Conservation (phyloP, 2,797 vertebrate species). For the Sebastes glaucus region DNA sequence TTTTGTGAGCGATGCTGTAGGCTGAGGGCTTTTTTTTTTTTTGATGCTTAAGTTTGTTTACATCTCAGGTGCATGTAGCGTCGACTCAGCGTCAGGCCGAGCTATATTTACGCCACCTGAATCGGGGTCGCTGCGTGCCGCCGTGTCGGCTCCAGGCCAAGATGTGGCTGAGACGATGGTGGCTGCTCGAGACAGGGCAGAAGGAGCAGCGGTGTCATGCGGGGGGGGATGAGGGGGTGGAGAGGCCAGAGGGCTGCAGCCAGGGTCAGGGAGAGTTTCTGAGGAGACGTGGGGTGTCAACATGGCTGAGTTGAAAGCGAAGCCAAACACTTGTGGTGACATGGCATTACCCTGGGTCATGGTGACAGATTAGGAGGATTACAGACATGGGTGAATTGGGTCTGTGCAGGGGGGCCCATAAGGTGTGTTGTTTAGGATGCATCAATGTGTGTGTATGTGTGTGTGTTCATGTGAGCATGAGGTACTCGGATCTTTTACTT, state of each 20-base stretch:
- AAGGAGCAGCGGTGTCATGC: constrained; percentile 23
- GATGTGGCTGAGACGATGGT: constrained; percentile 64
- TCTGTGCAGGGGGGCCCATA: constrained; percentile 28
- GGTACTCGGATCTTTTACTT: neutral
- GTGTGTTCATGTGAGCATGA: neutral
- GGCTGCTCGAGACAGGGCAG: constrained; percentile 63
- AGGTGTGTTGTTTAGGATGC: constrained; percentile 18
- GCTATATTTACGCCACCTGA: constrained; percentile 66
- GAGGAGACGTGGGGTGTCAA: constrained; percentile 62
- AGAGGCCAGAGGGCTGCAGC: constrained; percentile 64
- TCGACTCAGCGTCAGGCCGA: constrained; percentile 61
- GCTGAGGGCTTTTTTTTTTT: constrained; percentile 31
- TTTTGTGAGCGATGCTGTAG: constrained; percentile 72
- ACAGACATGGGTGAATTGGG: constrained; percentile 55
- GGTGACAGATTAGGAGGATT: constrained; percentile 72
- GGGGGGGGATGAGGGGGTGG: neutral
- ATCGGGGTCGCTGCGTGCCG: constrained; percentile 32
- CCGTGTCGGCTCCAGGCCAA: constrained; percentile 64
- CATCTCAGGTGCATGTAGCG: constrained; percentile 69
- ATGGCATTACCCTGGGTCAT: constrained; percentile 62
- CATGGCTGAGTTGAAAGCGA: constrained; percentile 53
- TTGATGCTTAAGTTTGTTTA: constrained; percentile 71
- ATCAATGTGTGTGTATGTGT: neutral
- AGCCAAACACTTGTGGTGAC: constrained; percentile 73
- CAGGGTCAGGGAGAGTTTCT: constrained; percentile 51